Percentiles rank a stretch among this genome's conserved stretches.
Conservation (phyloP, 2,113 vertebrate genomes). For the Sardina pilchardus region DNA sequence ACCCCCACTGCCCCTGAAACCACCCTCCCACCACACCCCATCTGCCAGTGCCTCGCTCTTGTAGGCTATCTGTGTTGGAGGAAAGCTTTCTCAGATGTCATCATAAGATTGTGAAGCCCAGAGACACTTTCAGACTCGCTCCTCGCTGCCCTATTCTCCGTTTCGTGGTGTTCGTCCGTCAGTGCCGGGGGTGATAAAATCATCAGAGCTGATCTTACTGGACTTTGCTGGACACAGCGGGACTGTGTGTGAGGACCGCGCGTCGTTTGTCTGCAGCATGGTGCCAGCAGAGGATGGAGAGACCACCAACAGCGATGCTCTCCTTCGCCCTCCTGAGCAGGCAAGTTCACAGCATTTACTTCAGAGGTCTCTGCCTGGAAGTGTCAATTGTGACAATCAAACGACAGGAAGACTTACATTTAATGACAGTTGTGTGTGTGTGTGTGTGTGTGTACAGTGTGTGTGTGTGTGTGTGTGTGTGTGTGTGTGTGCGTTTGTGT, state of each 20-base stretch:
- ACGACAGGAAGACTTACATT: not conserved
- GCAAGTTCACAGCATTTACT: slow-evolving; percentile 44
- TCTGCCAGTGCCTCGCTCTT: not conserved
- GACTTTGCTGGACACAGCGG: not conserved
- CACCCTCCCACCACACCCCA: not conserved
- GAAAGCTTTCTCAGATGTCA: not conserved
- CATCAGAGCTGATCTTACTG: not conserved
- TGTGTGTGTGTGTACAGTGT: not conserved
- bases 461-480: slow-evolving; percentile 1
- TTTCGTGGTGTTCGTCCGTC: not conserved
- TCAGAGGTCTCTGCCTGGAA: not conserved
- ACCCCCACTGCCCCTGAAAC: not conserved
- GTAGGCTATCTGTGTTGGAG: not conserved
- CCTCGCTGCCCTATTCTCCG: not conserved
- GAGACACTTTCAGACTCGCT: not conserved
- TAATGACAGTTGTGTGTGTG: not conserved
- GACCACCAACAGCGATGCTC: slow-evolving; percentile 42
- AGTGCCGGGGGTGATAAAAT: not conserved
- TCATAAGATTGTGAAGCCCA: not conserved
- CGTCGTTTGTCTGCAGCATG: slow-evolving; percentile 45
- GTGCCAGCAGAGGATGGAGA: slow-evolving; percentile 56
- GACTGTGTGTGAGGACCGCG: not conserved
- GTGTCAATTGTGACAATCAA: not conserved
- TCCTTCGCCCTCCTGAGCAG: slow-evolving; percentile 64
- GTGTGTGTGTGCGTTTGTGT: no score